These are phyloP conservation scores for Geotrypetes seraphini DNA, from an alignment of 2,797 vertebrate species.

Conservation along the genomic window DNA sequence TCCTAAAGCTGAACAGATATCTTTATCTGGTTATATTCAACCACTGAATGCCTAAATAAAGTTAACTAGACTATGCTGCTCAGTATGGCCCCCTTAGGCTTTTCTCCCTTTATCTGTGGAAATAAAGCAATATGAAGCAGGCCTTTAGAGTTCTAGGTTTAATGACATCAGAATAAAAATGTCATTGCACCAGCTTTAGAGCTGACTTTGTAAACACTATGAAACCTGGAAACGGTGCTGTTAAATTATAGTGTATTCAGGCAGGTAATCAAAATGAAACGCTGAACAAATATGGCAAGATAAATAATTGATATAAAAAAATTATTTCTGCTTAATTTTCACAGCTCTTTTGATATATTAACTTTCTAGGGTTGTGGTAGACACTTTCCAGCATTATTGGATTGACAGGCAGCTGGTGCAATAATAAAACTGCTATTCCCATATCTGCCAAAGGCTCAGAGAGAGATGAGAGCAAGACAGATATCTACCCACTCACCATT, in stretches of 20 bases:
- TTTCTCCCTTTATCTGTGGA: no score
- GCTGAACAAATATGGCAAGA: conserved; percentile 41
- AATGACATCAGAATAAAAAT: no score
- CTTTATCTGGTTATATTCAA: no score
- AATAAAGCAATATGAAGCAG: no score
- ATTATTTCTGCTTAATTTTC: conserved; percentile 49
- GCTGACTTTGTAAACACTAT: background rate
- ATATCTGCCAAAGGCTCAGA: conserved; percentile 68
- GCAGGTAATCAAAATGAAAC: conserved; percentile 17
- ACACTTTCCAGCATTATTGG: conserved; percentile 60
- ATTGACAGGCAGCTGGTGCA: conserved; percentile 93
- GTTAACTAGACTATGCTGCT: no score
- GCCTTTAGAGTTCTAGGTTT: no score
- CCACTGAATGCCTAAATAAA: no score
- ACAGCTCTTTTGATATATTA: conserved; percentile 49
- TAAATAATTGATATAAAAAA: conserved; percentile 36
- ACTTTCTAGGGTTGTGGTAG: conserved; percentile 42
- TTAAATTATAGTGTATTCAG: conserved; percentile 22
- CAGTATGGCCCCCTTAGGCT: no score
- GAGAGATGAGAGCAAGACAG: conserved; percentile 74
- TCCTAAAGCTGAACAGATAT: no score
- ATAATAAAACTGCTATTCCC: conserved; percentile 82
- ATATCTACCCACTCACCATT: conserved; percentile 79
- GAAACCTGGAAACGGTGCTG: conserved; percentile 6
- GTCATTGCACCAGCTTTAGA: no score